These are phyloP conservation scores for Pammene aurita DNA, from an alignment of 2,888 invertebrate genomes.

Conservation along the genomic window DNA sequence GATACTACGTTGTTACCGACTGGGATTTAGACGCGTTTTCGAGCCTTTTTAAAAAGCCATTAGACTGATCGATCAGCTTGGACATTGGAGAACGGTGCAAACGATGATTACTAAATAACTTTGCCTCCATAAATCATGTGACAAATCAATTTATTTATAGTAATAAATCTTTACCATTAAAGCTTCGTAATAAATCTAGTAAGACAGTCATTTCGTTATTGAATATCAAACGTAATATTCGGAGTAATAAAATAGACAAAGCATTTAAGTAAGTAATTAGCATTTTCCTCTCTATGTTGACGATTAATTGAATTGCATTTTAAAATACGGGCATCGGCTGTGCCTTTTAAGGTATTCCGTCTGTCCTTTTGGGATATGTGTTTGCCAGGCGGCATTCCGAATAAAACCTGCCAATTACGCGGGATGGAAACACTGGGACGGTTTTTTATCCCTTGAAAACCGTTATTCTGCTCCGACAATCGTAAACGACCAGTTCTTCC, in stretches of 20 bases:
- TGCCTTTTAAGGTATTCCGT: conserved; percentile 63
- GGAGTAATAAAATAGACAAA: conserved; percentile 24
- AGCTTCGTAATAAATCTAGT: conserved; percentile 34
- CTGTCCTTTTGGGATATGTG: conserved; percentile 73
- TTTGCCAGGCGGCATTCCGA: conserved; percentile 74
- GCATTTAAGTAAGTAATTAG: conserved; percentile 22
- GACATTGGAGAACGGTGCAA: conserved; percentile 44
- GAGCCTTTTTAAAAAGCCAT: conserved; percentile 53
- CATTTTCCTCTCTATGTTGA: conserved; percentile 44
- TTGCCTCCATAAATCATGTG: conserved; percentile 46
- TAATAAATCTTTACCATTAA: conserved; percentile 46
- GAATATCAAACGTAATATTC: conserved; percentile 17
- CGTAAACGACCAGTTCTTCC: conserved; percentile 68
- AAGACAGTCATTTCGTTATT: conserved; percentile 23
- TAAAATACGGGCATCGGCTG: conserved; percentile 61
- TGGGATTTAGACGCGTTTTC: conserved; percentile 54
- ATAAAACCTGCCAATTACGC: conserved; percentile 73
- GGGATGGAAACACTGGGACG: conserved; percentile 65
- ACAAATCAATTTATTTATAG: conserved; percentile 49
- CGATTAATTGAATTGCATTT: conserved; percentile 66
- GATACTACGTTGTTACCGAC: conserved; percentile 54
- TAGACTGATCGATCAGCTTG: conserved; percentile 45
- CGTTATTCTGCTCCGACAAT: conserved; percentile 78
- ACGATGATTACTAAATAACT: conserved; percentile 53
- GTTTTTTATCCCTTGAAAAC: conserved; percentile 65